Base-by-base conservation (phyloP, 2,888 invertebrate species). In the Leucania comma region DNA sequence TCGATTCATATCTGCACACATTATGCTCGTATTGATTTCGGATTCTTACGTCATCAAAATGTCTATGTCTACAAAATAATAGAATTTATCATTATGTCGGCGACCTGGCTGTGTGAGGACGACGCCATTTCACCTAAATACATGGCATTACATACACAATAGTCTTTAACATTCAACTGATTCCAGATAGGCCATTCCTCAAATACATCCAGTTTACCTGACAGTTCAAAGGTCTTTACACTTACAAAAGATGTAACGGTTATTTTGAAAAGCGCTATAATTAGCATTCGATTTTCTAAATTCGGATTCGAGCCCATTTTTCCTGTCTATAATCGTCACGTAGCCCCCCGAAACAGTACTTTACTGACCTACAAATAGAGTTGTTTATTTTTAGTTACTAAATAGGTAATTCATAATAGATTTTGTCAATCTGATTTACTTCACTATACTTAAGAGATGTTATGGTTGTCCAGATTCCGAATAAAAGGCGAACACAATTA, bases 61-160 rank as follows among this genome's bases (percentile, higher is more conserved):
- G 56, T 76, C 57, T 64, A 64, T 54, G 63, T 70, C 54, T 68
- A 72, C 80, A 72, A 80, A 77, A 75, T 78, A 77, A 79, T 75
- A 75, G 56, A 61, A 76, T 75, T 63, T 78, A 38, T 75, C 62
- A 75, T 78, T 81, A 88, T 88, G 92, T 91, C 90, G 88, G 81
- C 83, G 91, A 91, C 92, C 91, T 81, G 87, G 4, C 29, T 53
- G 51, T 56, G 69, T 72, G 81, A 85, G 89, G 88, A 87, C 90
- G 86, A 85, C 88, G 90, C 80, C 90, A 85, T 83, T 86, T 90
- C 90, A 86, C 92, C 93, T 87, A 93, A 87, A 92, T 93, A 91
- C 93, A 94, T 94, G 66, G 72, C 84, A 92, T 91, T 91, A 91
- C 79, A 78, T 75, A 75, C 81, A 92, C 91, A 92, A 92, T 91